Conservation (phyloP, 2,797 vertebrate genomes). For the Rallus crepitans region DNA sequence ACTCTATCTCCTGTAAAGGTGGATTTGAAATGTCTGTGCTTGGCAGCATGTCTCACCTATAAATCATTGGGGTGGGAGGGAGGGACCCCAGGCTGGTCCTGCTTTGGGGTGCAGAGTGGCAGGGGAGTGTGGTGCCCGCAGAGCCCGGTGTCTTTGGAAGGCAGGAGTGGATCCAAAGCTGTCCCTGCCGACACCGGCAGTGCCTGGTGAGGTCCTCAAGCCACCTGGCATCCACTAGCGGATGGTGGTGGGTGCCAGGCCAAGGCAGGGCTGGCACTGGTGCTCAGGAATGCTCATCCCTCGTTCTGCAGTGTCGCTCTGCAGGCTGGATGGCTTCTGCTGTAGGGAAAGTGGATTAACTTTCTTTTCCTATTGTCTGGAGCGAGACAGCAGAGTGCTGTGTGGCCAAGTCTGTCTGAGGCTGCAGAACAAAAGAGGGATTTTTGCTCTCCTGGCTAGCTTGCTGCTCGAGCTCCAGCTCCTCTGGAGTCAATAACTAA, state of each 20-base stretch:
- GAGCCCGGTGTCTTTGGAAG: neutral
- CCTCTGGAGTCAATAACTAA: constrained; percentile 52
- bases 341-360: constrained; percentile 29
- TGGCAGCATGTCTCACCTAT: neutral
- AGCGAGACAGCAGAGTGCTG: neutral
- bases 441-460: constrained; percentile 47
- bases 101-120: neutral
- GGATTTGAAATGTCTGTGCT: neutral
- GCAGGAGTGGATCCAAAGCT: neutral
- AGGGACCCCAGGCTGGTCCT: neutral
- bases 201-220: neutral
- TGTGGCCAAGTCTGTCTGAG: constrained; percentile 44
- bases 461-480: constrained; percentile 11
- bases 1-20: neutral
- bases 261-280: neutral
- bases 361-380: constrained; percentile 38
- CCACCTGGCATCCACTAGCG: fast-evolving
- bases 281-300: neutral
- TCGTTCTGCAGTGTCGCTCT: neutral
- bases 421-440: constrained; percentile 61
- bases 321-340: constrained; percentile 15
- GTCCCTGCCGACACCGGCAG: fast-evolving
- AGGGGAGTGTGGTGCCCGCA: fast-evolving
- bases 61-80: fast-evolving
- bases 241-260: neutral